Evolutionary conservation across 2,888 invertebrate genomes (phyloP).

Genomic region (Drosophila vallismaia): DNA sequence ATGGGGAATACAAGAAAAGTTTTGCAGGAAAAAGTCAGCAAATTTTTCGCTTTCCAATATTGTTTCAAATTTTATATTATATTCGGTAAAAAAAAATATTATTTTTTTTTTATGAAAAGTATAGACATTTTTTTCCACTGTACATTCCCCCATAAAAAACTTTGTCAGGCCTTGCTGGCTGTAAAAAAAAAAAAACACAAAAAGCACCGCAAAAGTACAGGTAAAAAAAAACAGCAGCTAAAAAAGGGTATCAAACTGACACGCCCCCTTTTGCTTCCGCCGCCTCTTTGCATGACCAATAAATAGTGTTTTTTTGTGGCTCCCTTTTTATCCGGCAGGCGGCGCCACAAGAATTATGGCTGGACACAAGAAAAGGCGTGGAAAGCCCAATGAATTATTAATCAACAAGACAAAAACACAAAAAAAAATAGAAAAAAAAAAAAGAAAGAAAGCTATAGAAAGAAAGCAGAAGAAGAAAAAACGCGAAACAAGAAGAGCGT

Average conservation of each 20-base stretch:
- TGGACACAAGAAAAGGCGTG: conserved; percentile 60
- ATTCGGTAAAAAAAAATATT: no score
- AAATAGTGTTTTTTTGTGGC: conserved; percentile 48
- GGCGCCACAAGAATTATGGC: conserved; percentile 66
- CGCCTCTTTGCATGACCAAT: conserved; percentile 42
- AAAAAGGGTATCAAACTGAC: conserved; percentile 30
- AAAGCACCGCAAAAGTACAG: conserved; percentile 32
- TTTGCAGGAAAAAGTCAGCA: conserved; percentile 63
- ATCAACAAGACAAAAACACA: conserved; percentile 36
- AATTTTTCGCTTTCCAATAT: conserved; percentile 49
- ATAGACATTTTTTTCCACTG: neutral
- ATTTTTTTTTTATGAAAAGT: no score
- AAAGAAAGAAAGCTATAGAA: neutral
- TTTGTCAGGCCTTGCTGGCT: conserved; percentile 29
- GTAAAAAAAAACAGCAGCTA: conserved; percentile 39
- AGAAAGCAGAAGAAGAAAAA: neutral
- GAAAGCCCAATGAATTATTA: conserved; percentile 77
- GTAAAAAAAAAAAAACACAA: conserved; percentile 9
- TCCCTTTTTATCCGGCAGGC: conserved; percentile 59
- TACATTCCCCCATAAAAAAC: conserved; percentile 25
- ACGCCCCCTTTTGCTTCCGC: conserved; percentile 19
- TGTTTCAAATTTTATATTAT: no score
- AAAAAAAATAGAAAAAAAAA: no score
- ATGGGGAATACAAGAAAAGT: conserved; percentile 11
- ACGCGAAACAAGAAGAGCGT: conserved; percentile 7